Percentiles rank a stretch among this genome's conserved stretches.
phyloP scores from a whole-genome alignment of 2,113 vertebrate genomes.

The Pionites leucogaster region DNA sequence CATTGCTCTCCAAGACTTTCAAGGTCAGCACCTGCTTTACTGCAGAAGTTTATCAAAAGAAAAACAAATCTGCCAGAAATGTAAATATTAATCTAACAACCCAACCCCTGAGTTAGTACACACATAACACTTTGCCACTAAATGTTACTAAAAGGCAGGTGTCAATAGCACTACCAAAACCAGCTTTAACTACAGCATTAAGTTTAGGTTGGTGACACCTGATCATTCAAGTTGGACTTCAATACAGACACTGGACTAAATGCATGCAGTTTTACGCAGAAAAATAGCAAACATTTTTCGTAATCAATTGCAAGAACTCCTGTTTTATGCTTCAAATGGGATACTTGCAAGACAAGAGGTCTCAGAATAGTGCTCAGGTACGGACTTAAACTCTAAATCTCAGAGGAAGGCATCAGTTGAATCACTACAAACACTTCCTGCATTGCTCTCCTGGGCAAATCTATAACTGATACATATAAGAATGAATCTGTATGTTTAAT shows the following conservation, averaged over 20 bases:
- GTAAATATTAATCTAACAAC: constrained; percentile 18
- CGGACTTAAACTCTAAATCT: not conserved
- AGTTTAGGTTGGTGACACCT: not conserved
- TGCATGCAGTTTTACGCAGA: not conserved
- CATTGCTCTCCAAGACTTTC: not conserved
- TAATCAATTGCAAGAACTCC: not conserved
- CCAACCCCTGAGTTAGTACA: not conserved
- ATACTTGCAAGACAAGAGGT: not conserved
- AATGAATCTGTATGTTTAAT: not conserved
- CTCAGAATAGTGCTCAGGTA: not conserved
- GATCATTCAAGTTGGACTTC: not conserved
- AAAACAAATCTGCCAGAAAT: not conserved
- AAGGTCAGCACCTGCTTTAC: not conserved
- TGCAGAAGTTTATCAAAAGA: not conserved
- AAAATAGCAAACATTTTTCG: not conserved
- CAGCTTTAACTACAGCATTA: not conserved
- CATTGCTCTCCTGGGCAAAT: not conserved
- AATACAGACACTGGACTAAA: not conserved
- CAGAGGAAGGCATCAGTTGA: not conserved
- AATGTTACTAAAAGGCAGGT: not conserved
- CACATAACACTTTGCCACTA: not conserved
- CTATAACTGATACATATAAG: not conserved
- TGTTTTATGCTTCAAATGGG: not conserved
- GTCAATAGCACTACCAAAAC: not conserved
- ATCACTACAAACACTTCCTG: not conserved